A percentile compares a stretch with the other conserved stretches of the same genome.
Evolutionary conservation across 37 sponge, comb jelly and placozoan species (phyloP).

Genomic region (Beroe forskalii): DNA sequence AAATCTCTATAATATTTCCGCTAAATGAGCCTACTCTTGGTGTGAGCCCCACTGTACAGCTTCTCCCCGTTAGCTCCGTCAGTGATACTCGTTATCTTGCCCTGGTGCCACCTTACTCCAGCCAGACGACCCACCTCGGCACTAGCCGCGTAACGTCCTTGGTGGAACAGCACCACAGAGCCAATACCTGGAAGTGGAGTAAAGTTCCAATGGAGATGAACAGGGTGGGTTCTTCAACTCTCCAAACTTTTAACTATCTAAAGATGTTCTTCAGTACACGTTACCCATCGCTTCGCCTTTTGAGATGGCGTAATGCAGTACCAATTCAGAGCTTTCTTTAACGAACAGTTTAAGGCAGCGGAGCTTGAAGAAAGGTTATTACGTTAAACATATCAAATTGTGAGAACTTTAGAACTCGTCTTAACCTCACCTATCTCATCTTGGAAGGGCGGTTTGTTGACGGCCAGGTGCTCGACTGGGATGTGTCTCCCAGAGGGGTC

Average conservation of each 20-base stretch:
- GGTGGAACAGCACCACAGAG: conserved; percentile 43
- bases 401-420: too few species aligned
- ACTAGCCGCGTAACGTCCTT: conserved; percentile 27
- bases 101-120: conserved; percentile 62
- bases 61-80: neutral
- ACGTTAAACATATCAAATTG: too few species aligned
- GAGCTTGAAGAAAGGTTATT: too few species aligned
- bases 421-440: conserved; percentile 59
- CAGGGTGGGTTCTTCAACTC: neutral
- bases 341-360: too few species aligned
- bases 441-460: conserved; percentile 15
- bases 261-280: too few species aligned
- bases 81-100: conserved; percentile 39
- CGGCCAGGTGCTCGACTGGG: conserved; percentile 25
- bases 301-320: too few species aligned
- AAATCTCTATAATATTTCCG: too few species aligned
- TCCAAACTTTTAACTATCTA: too few species aligned
- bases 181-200: conserved; percentile 27
- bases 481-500: conserved; percentile 24
- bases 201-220: neutral
- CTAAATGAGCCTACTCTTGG: conserved; percentile 31
- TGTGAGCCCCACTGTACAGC: conserved; percentile 22
- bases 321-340: too few species aligned
- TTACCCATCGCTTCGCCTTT: neutral
- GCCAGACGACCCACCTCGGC: conserved; percentile 22